Percentiles rank a stretch among this genome's conserved stretches.
These are phyloP conservation scores for Planiliza haematocheilus DNA, from an alignment of 2,113 vertebrate genomes.

Conservation along the genomic window DNA sequence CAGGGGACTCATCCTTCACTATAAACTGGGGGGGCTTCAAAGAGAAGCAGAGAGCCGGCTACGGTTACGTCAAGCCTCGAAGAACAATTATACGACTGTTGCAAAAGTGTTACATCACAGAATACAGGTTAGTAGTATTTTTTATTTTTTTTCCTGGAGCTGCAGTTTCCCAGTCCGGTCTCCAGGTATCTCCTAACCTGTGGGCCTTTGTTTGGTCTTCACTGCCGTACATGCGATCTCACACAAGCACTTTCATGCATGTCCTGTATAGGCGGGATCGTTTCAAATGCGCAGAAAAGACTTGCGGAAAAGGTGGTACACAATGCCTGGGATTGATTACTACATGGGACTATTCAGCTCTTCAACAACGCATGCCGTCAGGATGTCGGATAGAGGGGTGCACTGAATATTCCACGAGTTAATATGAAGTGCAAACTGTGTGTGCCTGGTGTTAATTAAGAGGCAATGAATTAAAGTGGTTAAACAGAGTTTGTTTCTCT, in stretches of 20 bases:
- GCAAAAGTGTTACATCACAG: constrained; percentile 47
- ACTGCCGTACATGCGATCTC: not conserved
- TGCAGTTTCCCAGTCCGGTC: constrained; percentile 11
- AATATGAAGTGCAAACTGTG: constrained; percentile 6
- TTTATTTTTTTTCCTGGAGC: not conserved
- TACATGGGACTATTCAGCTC: constrained; percentile 8
- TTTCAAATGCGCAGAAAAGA: not conserved
- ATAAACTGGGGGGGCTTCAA: constrained; percentile 45
- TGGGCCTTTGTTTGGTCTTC: constrained; percentile 9
- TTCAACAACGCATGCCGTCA: constrained; percentile 32
- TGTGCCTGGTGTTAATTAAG: constrained; percentile 57
- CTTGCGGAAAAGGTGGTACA: constrained; percentile 1
- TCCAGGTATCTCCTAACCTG: constrained; percentile 5
- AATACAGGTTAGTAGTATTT: constrained; percentile 15
- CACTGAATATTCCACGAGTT: constrained; percentile 2
- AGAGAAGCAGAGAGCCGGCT: constrained; percentile 47
- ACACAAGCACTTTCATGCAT: constrained; percentile 16
- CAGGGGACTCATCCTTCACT: constrained; percentile 62
- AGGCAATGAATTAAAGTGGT: constrained; percentile 49
- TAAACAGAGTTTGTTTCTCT: constrained; percentile 21
- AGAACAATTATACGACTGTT: constrained; percentile 39
- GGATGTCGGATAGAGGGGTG: too few relatives aligned
- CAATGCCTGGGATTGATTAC: not conserved
- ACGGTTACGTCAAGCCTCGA: constrained; percentile 37
- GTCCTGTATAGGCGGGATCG: not conserved